Evolutionary conservation across 2,888 invertebrate species (phyloP), one percentile per base, ranked within the genome.

Genomic region (Camponotus fellah): DNA sequence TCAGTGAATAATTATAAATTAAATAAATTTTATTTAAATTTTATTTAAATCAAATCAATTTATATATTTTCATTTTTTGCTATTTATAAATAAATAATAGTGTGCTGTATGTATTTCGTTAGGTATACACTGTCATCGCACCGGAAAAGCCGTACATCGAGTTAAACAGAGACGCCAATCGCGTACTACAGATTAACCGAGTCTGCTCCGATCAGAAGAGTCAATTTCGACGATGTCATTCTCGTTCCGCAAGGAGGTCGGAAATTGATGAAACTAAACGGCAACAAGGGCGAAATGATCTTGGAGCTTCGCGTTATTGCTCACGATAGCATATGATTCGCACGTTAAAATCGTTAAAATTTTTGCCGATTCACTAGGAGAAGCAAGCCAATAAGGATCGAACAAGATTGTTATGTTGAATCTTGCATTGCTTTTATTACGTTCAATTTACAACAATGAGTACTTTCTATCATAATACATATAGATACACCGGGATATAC

Each of bases 221-320:
- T 85, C 68, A 84, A 85, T 62, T 87, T 88, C 80, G 90, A 88
- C 60, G 92, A 93, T 82, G 84, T 90, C 81, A 85, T 91, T 82
- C 82, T 90, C 49, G 74, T 82, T 32, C 87, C 91, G 26, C 92
- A 91, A 84, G 88, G 86, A 86, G 90, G 85, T 72, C 91, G 89
- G 65, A 93, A 92, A 84, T 83, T 92, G 66, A 83, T 91, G 85
- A 92, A 91, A 85, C 85, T 92, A 81, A 88, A 89, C 86, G 89
- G 89, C 62, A 87, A 87, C 87, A 91, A 92, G 86, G 93, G 93
- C 53, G 93, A 94, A 87, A 88, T 94, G 62, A 91, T 94, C 84
- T 82, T 94, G 84, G 94, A 94, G 80, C 91, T 94, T 76, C 93
- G 94, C 60, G 93, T 94, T 74, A 92, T 92, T 46, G 93, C 93